Percentiles rank a stretch among this genome's conserved stretches.
phyloP scores from a whole-genome alignment of 2,888 invertebrate genomes.

The Lepetodrilus schrolli region DNA sequence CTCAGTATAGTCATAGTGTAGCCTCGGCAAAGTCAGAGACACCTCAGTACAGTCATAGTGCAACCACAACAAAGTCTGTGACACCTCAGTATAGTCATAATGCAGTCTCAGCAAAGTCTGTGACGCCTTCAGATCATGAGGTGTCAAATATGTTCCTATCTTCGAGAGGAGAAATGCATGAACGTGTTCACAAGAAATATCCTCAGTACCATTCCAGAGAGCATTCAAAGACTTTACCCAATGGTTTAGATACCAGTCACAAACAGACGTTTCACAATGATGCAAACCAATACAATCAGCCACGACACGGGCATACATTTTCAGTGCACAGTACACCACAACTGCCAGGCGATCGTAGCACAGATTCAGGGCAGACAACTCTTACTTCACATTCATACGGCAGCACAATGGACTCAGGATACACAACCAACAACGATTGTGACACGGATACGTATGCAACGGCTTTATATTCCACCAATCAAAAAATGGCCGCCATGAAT shows the following conservation, averaged over 20 bases:
- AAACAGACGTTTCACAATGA: too few species aligned
- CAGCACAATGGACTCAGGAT: conserved; percentile 65
- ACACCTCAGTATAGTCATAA: background rate
- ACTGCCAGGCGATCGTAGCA: conserved; percentile 40
- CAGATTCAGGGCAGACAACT: conserved; percentile 60
- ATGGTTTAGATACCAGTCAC: too few species aligned
- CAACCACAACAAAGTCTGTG: background rate
- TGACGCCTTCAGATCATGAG: conserved; percentile 52
- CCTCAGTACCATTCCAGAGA: too few species aligned
- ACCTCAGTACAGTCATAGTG: too few species aligned
- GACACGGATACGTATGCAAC: conserved; percentile 55
- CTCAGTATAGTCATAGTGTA: background rate
- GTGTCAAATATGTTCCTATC: conserved; percentile 46
- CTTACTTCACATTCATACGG: conserved; percentile 55
- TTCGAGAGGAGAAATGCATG: too few species aligned
- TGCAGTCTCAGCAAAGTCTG: too few species aligned
- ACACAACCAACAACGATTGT: conserved; percentile 63
- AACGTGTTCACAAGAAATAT: too few species aligned
- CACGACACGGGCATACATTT: background rate
- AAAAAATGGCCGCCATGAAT: background rate
- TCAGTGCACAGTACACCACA: background rate
- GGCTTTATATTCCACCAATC: background rate
- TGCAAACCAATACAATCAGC: background rate
- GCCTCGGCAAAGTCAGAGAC: too few species aligned
- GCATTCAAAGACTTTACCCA: too few species aligned